Evolutionary conservation across 1,140 invertebrate species (phyloP), one percentile per base, ranked within the genome.

Genomic region (Polypedilum pembai): DNA sequence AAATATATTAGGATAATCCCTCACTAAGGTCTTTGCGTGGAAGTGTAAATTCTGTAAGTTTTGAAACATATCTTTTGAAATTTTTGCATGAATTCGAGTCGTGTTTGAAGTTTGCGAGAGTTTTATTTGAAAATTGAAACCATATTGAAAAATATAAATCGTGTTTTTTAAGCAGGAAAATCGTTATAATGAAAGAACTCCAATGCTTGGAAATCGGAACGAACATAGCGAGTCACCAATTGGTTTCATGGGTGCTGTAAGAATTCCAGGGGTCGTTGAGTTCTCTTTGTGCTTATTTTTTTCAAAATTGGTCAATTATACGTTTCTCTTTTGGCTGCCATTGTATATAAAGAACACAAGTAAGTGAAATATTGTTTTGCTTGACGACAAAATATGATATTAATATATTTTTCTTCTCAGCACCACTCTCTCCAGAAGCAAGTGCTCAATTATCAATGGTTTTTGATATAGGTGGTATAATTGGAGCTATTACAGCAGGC

Each of bases 301-400:
- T 84, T 93, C 95, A n/a, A 99, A 98, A 83, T 86, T 98, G 7
- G 95, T 98, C 74, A 95, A 92, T 80, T 98, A 99, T 80, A 98
- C 96, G 75, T 98, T 98, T 83, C 87, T 98, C 10, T 98, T 93
- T 81, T 99, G 96, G 96, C 85, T 99, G 76, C 96, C 96, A 72
- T 83, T 90, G 15, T 98, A 98, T 78, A 94, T 99, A 74, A 88
- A 89, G 73, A 84, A 86, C 74, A 92, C 92, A 76, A 93, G 94
- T 96, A 81, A 90, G 88, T 87, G n/a, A 63, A 72, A 66, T 41
- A 18, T 24, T 63, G 33, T 24, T 20, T 15, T 8, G 8, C 7
- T 24, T 75, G 40, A 72, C 12, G 8, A 40, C 7, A n/a, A n/a
- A n/a, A n/a, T n/a, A 75, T 8, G 17, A 66, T 20, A 69, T 18